Evolutionary conservation across 2,888 invertebrate genomes (phyloP).

Genomic region (Chymomyza amoena): DNA sequence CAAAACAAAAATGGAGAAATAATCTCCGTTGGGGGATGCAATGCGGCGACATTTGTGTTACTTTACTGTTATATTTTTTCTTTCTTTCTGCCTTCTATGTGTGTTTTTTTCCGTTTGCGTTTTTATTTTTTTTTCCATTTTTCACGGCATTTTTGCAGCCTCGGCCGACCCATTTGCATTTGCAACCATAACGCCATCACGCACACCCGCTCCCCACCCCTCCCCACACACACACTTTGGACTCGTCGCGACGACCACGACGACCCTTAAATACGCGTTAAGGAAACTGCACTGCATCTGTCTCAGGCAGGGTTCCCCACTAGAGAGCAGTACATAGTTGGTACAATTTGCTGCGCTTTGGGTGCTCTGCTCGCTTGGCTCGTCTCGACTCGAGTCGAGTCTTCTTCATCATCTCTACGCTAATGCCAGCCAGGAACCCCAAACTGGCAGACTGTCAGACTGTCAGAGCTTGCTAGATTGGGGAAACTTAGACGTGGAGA

Average conservation of each 20-base stretch:
- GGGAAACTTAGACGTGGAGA: neutral
- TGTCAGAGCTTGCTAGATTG: neutral
- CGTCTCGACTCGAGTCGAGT: too few species aligned
- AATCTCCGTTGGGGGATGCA: conserved; percentile 4
- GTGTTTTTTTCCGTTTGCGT: neutral
- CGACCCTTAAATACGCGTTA: conserved; percentile 4
- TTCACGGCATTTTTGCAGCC: neutral
- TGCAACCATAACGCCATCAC: neutral
- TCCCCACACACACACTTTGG: neutral
- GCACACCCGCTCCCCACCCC: neutral
- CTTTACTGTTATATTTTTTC: neutral
- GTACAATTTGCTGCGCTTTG: neutral
- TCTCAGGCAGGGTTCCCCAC: neutral
- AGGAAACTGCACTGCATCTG: conserved; percentile 1
- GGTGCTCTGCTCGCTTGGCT: neutral
- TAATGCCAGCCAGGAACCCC: neutral
- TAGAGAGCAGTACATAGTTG: neutral
- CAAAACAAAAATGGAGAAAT: conserved; percentile 8
- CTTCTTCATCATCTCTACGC: neutral
- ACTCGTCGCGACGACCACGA: neutral
- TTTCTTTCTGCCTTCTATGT: too few species aligned
- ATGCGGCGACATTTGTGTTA: conserved; percentile 9
- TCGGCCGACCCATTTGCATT: conserved; percentile 4
- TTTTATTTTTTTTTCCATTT: neutral
- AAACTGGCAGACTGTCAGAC: neutral